These are phyloP conservation scores for Elanus axillaris DNA, from an alignment of 2,113 vertebrate species.

Conservation along the genomic window DNA sequence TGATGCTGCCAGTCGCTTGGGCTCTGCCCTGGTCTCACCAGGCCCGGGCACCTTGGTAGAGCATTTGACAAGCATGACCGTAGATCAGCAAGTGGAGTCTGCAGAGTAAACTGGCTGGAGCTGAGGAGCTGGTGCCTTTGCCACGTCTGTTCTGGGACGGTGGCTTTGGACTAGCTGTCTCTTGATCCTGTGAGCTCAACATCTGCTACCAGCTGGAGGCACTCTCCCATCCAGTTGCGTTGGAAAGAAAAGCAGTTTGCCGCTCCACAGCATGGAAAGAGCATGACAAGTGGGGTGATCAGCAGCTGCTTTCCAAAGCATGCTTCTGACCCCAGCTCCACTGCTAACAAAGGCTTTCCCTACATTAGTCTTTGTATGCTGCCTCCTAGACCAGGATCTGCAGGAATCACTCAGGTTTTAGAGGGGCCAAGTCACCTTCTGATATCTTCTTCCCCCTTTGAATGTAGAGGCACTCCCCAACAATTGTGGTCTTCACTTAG, in stretches of 20 bases:
- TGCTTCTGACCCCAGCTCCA: background rate
- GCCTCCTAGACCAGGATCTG: background rate
- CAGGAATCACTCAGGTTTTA: background rate
- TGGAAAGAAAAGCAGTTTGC: background rate
- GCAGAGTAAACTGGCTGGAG: background rate
- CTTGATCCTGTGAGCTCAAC: background rate
- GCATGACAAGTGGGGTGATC: accelerated
- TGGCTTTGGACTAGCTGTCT: background rate
- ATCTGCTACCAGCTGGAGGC: background rate
- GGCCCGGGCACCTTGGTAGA: background rate
- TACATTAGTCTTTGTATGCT: background rate
- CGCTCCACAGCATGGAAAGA: background rate
- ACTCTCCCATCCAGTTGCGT: background rate
- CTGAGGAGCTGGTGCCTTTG: background rate
- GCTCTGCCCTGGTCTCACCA: background rate
- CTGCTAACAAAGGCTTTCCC: background rate
- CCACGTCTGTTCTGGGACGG: background rate
- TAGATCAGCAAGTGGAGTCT: background rate
- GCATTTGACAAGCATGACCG: background rate
- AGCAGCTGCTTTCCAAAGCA: background rate
- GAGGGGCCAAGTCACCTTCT: background rate
- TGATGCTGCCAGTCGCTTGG: background rate
- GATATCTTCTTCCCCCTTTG: background rate
- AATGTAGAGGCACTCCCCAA: background rate
- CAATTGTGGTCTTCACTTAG: background rate